Percentiles rank a stretch among this genome's conserved stretches.
phyloP scores from a whole-genome alignment of 2,888 invertebrate species.

The Cosmia pyralina region DNA sequence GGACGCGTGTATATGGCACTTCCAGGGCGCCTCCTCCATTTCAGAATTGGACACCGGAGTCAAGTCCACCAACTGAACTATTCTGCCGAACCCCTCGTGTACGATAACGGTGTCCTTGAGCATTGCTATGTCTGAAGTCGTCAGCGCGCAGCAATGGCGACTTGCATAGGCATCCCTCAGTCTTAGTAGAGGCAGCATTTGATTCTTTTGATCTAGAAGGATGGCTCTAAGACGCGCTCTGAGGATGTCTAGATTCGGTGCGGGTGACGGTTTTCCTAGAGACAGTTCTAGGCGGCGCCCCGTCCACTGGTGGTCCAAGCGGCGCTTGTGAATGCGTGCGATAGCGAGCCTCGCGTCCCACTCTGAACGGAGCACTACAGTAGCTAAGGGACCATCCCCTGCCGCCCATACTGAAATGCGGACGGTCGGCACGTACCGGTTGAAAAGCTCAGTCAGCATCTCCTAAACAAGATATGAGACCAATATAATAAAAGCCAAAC shows the following conservation, averaged over 20 bases:
- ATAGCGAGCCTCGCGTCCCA: constrained; percentile 94
- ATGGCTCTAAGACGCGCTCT: constrained; percentile 93
- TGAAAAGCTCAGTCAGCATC: constrained; percentile 84
- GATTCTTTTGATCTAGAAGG: constrained; percentile 93
- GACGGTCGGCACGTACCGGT: constrained; percentile 81
- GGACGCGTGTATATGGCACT: constrained; percentile 87
- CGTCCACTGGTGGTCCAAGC: constrained; percentile 91
- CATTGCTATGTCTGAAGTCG: constrained; percentile 93
- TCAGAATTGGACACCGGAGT: constrained; percentile 80
- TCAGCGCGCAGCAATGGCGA: constrained; percentile 93
- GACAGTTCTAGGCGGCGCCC: constrained; percentile 95
- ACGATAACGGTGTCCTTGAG: constrained; percentile 93
- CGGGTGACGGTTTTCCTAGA: constrained; percentile 90
- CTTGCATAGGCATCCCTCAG: constrained; percentile 96
- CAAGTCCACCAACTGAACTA: constrained; percentile 84
- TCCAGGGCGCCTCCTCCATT: constrained; percentile 87
- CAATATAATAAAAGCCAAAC: neutral
- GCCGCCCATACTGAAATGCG: constrained; percentile 83
- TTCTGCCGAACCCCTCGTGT: constrained; percentile 84
- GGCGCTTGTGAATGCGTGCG: constrained; percentile 95
- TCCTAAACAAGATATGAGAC: constrained; percentile 71
- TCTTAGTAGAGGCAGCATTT: constrained; percentile 94
- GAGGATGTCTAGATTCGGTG: constrained; percentile 91
- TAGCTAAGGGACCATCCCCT: constrained; percentile 91
- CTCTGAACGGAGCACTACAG: constrained; percentile 92